phyloP scores from a whole-genome alignment of 2,888 invertebrate genomes.

The Choreutis nemorana region DNA sequence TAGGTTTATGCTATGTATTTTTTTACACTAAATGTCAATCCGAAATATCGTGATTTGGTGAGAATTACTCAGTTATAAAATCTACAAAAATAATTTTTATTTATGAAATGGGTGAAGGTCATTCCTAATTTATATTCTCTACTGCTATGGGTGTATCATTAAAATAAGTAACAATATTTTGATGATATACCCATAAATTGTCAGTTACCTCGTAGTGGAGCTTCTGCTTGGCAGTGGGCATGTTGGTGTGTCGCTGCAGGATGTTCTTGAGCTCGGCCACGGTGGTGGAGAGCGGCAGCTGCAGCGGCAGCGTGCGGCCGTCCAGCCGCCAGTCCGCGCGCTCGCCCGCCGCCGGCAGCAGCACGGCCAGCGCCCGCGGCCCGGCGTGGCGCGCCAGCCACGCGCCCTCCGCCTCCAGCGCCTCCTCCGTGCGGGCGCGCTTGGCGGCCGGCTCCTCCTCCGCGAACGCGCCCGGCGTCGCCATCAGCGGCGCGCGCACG shows the following conservation, averaged over 20 bases:
- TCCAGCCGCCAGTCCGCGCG: slow-evolving; percentile 95
- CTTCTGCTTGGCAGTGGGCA: slow-evolving; percentile 98
- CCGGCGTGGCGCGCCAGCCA: slow-evolving; percentile 43
- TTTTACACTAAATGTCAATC: too few relatives aligned
- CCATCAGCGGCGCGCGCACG: slow-evolving; percentile 38
- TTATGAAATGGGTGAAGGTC: too few relatives aligned
- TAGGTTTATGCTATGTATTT: too few relatives aligned
- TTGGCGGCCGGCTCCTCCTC: slow-evolving; percentile 86
- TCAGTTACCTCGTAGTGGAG: slow-evolving; percentile 85
- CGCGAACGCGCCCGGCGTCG: slow-evolving; percentile 18
- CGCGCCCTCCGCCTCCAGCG: slow-evolving; percentile 83
- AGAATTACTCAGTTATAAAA: too few relatives aligned
- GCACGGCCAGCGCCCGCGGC: slow-evolving; percentile 60
- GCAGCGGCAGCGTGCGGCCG: slow-evolving; percentile 85
- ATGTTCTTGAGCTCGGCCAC: slow-evolving; percentile 89
- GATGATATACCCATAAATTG: too few relatives aligned
- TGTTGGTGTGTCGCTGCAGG: slow-evolving; percentile 85
- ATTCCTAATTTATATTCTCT: too few relatives aligned
- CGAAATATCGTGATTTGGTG: too few relatives aligned
- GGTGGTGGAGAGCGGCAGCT: slow-evolving; percentile 77
- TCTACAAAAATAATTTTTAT: too few relatives aligned
- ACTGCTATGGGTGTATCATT: too few relatives aligned
- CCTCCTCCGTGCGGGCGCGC: slow-evolving; percentile 90
- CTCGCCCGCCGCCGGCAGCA: slow-evolving; percentile 84
- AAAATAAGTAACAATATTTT: slow-evolving; percentile 3